These are phyloP conservation scores for Lithophane socia DNA, from an alignment of 2,888 invertebrate genomes.

Conservation along the genomic window DNA sequence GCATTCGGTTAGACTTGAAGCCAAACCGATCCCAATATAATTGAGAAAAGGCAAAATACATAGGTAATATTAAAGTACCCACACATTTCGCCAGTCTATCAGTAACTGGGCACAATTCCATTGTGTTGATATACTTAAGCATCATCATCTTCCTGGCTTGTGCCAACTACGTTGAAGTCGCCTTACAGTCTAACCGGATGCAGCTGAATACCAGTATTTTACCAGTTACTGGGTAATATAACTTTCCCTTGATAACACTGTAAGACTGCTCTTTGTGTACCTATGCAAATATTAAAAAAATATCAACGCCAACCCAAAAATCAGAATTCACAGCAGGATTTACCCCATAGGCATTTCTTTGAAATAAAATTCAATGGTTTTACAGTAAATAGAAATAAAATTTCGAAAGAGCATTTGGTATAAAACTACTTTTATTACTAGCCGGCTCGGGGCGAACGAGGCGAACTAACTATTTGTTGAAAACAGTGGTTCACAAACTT, in stretches of 20 bases:
- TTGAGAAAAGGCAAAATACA: too few relatives aligned
- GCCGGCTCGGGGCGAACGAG: conserved; percentile 7
- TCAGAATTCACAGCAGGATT: background rate
- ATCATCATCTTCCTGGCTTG: background rate
- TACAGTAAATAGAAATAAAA: conserved; percentile 22
- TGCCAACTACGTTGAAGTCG: background rate
- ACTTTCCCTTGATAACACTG: background rate
- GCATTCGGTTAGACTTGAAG: too few relatives aligned
- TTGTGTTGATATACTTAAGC: background rate
- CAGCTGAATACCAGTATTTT: background rate
- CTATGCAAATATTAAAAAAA: background rate
- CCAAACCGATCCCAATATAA: too few relatives aligned
- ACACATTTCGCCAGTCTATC: too few relatives aligned
- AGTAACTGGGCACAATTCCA: too few relatives aligned
- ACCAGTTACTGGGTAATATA: background rate
- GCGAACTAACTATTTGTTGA: conserved; percentile 35
- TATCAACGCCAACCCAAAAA: background rate
- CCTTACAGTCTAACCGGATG: background rate
- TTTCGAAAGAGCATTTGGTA: conserved; percentile 7
- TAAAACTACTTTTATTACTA: conserved; percentile 43
- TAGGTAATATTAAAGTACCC: too few relatives aligned
- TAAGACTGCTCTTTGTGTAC: background rate
- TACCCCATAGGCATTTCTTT: background rate
- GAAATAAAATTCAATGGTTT: conserved; percentile 13
- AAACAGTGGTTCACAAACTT: conserved; percentile 49